Conservation (phyloP, 2,113 vertebrate genomes). For the Xenopus laevis region DNA sequence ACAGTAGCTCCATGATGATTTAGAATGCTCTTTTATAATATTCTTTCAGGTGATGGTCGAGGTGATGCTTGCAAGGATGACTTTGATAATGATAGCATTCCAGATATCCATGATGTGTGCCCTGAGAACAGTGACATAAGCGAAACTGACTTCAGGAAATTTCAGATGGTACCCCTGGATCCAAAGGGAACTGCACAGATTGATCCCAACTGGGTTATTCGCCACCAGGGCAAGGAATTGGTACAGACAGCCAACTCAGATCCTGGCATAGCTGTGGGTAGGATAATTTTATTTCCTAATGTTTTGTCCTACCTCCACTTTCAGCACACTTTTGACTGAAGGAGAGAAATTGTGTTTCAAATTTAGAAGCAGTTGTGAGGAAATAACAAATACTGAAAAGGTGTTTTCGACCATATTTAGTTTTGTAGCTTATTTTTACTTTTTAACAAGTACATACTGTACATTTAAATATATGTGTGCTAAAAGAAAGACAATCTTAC, state of each 20-base stretch:
- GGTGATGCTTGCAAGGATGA: slow-evolving; percentile 95
- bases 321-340: too few relatives aligned
- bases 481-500: too few relatives aligned
- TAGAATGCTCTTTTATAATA: not conserved
- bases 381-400: too few relatives aligned
- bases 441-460: too few relatives aligned
- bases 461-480: too few relatives aligned
- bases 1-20: too few relatives aligned
- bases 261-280: slow-evolving; percentile 94
- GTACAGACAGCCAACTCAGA: slow-evolving; percentile 97
- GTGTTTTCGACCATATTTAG: too few relatives aligned
- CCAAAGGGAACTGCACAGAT: slow-evolving; percentile 97
- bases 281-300: slow-evolving; percentile 50
- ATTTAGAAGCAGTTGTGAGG: too few relatives aligned
- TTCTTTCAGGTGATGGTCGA: slow-evolving; percentile 80
- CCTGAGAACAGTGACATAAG: slow-evolving; percentile 92
- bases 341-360: too few relatives aligned
- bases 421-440: too few relatives aligned
- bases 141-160: slow-evolving; percentile 93
- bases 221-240: slow-evolving; percentile 94
- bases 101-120: slow-evolving; percentile 89
- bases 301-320: not conserved
- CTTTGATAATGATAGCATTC: slow-evolving; percentile 92
- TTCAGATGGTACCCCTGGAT: slow-evolving; percentile 97
- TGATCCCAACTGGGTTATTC: slow-evolving; percentile 97